Conservation (phyloP, 2,888 invertebrate species). For the Eilema caniola region DNA sequence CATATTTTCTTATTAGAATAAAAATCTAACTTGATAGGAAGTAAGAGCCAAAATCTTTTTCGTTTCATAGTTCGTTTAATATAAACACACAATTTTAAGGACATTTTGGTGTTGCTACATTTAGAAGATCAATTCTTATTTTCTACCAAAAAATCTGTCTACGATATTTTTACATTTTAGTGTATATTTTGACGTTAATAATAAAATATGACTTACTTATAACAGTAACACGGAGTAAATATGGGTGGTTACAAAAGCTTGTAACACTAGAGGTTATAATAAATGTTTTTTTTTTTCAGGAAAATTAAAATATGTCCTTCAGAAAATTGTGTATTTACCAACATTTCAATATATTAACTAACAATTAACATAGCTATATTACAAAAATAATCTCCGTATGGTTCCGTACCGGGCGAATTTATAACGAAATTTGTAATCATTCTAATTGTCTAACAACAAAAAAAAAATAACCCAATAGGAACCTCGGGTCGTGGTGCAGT, state of each 20-base stretch:
- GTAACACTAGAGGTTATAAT: not conserved
- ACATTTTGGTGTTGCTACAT: conserved; percentile 7
- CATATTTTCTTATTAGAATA: conserved; percentile 15
- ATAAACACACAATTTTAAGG: conserved; percentile 21
- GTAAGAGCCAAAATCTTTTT: conserved; percentile 27
- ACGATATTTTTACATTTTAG: not conserved
- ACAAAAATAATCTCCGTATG: conserved; percentile 26
- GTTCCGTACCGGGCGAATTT: conserved; percentile 19
- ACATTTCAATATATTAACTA: conserved; percentile 25
- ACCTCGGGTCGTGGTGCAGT: conserved; percentile 11
- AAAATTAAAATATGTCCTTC: not conserved
- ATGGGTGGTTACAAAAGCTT: not conserved
- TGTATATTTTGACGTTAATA: not conserved
- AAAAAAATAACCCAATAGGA: conserved; percentile 18
- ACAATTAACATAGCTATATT: conserved; percentile 23
- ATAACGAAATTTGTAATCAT: conserved; percentile 12
- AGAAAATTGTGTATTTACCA: conserved; percentile 18
- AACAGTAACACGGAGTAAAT: not conserved
- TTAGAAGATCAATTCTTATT: not conserved
- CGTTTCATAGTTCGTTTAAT: conserved; percentile 6
- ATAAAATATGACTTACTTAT: not conserved
- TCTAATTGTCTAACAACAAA: not conserved
- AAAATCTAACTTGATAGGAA: conserved; percentile 14
- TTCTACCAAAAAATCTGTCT: not conserved
- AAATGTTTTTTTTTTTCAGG: not conserved